These are phyloP conservation scores for Philereme vetulata DNA, from an alignment of 2,888 invertebrate genomes.

Conservation along the genomic window DNA sequence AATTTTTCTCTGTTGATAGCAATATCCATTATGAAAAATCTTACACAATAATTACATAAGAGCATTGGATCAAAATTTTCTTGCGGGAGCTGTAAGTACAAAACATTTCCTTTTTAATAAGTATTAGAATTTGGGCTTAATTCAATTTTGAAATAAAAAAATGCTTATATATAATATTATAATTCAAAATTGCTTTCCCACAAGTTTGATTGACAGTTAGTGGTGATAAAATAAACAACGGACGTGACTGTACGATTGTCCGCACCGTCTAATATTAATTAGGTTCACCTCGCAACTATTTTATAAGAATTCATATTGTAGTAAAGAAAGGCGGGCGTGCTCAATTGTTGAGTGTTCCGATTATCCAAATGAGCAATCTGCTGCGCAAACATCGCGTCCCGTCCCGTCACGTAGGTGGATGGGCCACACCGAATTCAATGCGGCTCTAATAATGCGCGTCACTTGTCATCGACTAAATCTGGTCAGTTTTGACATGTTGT, in stretches of 20 bases:
- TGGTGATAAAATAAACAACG: constrained; percentile 31
- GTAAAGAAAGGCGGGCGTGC: constrained; percentile 71
- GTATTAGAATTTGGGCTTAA: no score
- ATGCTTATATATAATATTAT: not conserved
- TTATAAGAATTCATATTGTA: constrained; percentile 23
- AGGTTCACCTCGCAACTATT: constrained; percentile 32
- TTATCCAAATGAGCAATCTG: constrained; percentile 70
- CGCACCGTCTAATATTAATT: constrained; percentile 31
- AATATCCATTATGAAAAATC: no score
- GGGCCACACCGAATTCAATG: constrained; percentile 80
- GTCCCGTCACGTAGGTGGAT: constrained; percentile 65
- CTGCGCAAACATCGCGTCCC: constrained; percentile 69
- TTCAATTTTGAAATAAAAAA: no score
- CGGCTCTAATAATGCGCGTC: constrained; percentile 67
- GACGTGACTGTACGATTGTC: constrained; percentile 46
- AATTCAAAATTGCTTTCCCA: not conserved
- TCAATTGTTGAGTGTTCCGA: constrained; percentile 61
- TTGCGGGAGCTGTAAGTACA: no score
- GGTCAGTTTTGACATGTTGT: constrained; percentile 82
- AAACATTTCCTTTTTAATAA: no score
- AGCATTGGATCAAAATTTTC: no score
- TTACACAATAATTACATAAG: no score
- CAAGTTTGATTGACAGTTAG: constrained; percentile 24
- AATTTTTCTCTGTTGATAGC: no score
- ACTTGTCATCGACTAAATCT: constrained; percentile 79